Base-by-base conservation (phyloP, 2,888 invertebrate genomes). In the Netelia fuscicornis region DNA sequence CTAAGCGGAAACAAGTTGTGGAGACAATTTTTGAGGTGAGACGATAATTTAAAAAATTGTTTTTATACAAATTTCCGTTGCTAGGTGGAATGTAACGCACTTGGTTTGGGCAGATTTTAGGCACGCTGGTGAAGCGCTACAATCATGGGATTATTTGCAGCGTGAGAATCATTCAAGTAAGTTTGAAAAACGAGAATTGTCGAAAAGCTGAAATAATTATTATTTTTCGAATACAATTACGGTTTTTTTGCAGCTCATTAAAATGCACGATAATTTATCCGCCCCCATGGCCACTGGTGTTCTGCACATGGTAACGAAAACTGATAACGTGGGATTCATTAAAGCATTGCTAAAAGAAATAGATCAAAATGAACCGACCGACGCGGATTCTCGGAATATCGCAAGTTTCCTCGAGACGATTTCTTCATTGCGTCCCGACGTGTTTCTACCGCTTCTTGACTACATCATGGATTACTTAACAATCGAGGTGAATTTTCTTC, bases 111-210 rank as follows among this genome's bases (percentile, higher is more conserved):
- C 96, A 97, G 95, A 96, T 98, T 56, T 94, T 98, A 82, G 98
- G 98, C 13, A 95, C 96, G 2, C 95, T 98, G 64, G 96, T 98
- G 23, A 98, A 97, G 92, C 96, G 96, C 72, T 98, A 98, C 92
- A 97, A 97, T 91, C 98, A 98, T 94, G 97, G 97, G 0, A 95
- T 97, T 62, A 96, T 96, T 44, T 97, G 97, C 92, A 95, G 97
- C 1, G 96, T 97, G 6, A 96, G 96, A 90, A 95, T 97, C 81
- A 96, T 93, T 89, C 95, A 93, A 94, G 95, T 95, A 90, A 71
- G 71, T 81, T 52, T 20, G 17, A 30, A 37, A 42, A 56, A 17
- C 23, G 0, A 23, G 2, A 52, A 25, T 48, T 2, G 5, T 48
- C 10, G 17, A 58, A 58, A 58, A 20, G 8, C 1, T 5, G 37